Evolutionary conservation across 1,140 invertebrate species (phyloP).

Genomic region (Drosophila carrolli): DNA sequence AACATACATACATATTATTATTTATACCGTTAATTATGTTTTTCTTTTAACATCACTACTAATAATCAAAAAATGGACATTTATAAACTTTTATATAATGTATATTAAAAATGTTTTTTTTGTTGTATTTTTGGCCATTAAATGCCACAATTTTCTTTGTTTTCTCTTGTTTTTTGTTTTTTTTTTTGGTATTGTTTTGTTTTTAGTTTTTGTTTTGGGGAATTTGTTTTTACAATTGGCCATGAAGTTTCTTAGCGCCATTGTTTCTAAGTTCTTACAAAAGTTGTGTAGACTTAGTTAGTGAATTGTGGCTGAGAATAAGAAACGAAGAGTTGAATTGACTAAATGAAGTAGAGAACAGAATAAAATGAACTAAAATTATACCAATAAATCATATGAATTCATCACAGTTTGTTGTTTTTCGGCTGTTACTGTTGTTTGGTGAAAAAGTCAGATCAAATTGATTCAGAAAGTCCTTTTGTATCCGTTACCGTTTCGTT

Average conservation of each 20-base stretch:
- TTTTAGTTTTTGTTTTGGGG: slow-evolving; percentile 23
- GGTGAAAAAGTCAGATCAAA: slow-evolving; percentile 36
- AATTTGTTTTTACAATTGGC: slow-evolving; percentile 52
- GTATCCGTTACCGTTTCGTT: slow-evolving; percentile 21
- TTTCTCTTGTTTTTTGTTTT: slow-evolving; percentile 23
- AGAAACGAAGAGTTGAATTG: slow-evolving; percentile 6
- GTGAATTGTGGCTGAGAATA: slow-evolving; percentile 22
- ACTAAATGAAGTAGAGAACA: slow-evolving; percentile 7
- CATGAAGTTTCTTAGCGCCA: slow-evolving; percentile 63
- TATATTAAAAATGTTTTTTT: slow-evolving; percentile 68
- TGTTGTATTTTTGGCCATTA: slow-evolving; percentile 34
- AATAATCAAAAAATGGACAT: slow-evolving; percentile 83
- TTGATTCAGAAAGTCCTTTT: slow-evolving; percentile 33
- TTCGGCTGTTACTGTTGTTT: slow-evolving; percentile 52
- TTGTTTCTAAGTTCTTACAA: slow-evolving; percentile 44
- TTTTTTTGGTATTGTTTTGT: slow-evolving; percentile 15
- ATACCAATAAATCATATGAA: slow-evolving; percentile 54
- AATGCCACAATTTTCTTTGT: slow-evolving; percentile 34
- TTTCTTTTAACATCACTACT: slow-evolving; percentile 76
- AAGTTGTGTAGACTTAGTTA: slow-evolving; percentile 17
- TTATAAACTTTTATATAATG: slow-evolving; percentile 78
- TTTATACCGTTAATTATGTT: slow-evolving; percentile 62
- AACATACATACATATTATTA: slow-evolving; percentile 71
- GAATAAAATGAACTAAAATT: slow-evolving; percentile 13
- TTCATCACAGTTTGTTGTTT: slow-evolving; percentile 80